These are phyloP conservation scores for Drosophila stalkeri DNA, from an alignment of 2,888 invertebrate genomes.

Conservation along the genomic window DNA sequence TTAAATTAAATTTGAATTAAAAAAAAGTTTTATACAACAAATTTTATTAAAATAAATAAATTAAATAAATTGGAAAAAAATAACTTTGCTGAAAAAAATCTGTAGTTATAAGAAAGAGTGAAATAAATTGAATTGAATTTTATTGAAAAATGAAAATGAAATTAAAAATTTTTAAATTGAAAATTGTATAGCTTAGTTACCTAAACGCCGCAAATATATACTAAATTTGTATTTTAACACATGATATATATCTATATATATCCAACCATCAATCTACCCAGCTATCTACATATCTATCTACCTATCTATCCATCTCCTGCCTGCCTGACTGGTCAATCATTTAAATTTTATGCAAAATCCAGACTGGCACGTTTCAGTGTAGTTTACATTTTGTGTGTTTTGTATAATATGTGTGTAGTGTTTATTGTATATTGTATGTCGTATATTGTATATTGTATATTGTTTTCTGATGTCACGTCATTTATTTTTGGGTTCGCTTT, in stretches of 20 bases:
- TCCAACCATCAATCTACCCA: not conserved
- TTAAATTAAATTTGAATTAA: too few relatives aligned
- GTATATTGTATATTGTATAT: constrained; percentile 37
- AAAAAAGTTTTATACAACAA: too few relatives aligned
- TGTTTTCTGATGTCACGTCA: constrained; percentile 57
- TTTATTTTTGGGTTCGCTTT: constrained; percentile 51
- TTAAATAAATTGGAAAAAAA: too few relatives aligned
- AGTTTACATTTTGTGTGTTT: constrained; percentile 64
- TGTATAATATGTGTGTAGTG: constrained; percentile 24
- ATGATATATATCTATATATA: not conserved
- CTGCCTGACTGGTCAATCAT: constrained; percentile 23
- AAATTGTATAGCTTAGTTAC: not conserved
- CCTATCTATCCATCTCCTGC: not conserved
- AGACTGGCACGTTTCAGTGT: constrained; percentile 56
- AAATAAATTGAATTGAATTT: not conserved
- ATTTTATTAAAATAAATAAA: too few relatives aligned
- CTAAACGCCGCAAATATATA: not conserved
- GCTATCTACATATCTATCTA: not conserved
- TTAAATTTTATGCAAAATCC: constrained; percentile 62
- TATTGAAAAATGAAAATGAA: too few relatives aligned
- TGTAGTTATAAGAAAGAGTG: too few relatives aligned
- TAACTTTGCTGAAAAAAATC: too few relatives aligned
- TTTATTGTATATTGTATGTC: constrained; percentile 10
- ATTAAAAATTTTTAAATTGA: too few relatives aligned
- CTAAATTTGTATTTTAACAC: not conserved